phyloP scores from a whole-genome alignment of 2,113 vertebrate genomes.

The Esox niger region DNA sequence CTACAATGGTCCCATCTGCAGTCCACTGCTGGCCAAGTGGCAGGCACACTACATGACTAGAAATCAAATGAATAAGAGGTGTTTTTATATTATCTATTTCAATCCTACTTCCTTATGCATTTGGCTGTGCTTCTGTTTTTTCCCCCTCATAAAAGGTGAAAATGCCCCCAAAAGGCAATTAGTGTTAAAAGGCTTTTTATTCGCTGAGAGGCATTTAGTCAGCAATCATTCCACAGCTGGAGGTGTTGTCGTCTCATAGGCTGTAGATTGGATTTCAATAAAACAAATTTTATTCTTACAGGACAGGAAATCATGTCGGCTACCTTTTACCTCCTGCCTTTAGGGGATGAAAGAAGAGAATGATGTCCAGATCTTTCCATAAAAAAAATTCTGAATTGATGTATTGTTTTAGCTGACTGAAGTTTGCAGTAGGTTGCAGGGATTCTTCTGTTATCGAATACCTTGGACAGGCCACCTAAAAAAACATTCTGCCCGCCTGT shows the following conservation, averaged over 20 bases:
- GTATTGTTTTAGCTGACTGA: background rate
- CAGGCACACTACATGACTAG: too few relatives aligned
- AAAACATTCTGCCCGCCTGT: too few relatives aligned
- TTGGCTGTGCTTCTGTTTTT: background rate
- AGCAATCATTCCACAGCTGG: background rate
- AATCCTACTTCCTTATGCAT: background rate
- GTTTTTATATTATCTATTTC: background rate
- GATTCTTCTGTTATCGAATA: too few relatives aligned
- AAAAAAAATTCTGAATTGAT: background rate
- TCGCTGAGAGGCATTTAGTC: slow-evolving; percentile 12
- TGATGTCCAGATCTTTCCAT: background rate
- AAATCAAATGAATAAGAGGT: background rate
- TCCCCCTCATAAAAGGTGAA: slow-evolving; percentile 10
- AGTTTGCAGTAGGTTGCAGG: background rate
- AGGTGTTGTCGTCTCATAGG: background rate
- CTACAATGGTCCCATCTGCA: too few relatives aligned
- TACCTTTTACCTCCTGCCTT: slow-evolving; percentile 1
- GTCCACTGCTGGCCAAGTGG: too few relatives aligned
- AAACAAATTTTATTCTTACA: slow-evolving; percentile 34
- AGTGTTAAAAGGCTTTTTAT: slow-evolving; percentile 16
- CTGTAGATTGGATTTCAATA: slow-evolving; percentile 21
- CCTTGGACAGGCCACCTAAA: too few relatives aligned
- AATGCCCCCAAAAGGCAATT: slow-evolving; percentile 30
- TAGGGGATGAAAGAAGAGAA: background rate
- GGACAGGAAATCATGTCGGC: slow-evolving; percentile 5